Evolutionary conservation across 2,113 vertebrate genomes (phyloP).

Genomic region (Lepus americanus): DNA sequence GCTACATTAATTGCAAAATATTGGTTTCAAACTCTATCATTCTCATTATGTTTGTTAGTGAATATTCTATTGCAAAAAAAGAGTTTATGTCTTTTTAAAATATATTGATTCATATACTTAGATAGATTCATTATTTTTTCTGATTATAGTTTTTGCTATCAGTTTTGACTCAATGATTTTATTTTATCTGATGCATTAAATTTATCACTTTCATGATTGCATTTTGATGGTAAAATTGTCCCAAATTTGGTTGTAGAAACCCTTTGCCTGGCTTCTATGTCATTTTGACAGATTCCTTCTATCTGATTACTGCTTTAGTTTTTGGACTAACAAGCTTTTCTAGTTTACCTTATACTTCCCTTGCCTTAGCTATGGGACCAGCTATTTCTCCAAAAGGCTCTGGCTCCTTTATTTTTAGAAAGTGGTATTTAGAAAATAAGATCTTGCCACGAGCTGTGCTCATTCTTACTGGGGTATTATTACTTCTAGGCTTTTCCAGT

Average conservation of each 20-base stretch:
- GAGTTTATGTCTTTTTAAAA: neutral
- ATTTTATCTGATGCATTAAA: neutral
- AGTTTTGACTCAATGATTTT: neutral
- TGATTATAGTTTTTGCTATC: constrained; percentile 39
- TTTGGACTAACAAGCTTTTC: neutral
- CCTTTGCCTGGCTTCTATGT: neutral
- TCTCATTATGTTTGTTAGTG: neutral
- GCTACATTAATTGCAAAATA: constrained; percentile 9
- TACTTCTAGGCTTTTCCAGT: neutral
- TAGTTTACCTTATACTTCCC: neutral
- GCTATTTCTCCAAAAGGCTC: constrained; percentile 38
- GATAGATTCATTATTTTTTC: neutral
- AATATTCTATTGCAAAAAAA: constrained; percentile 7
- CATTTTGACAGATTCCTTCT: neutral
- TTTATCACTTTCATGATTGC: constrained; percentile 10
- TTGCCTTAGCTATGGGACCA: neutral
- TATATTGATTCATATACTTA: neutral
- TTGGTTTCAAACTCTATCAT: constrained; percentile 4
- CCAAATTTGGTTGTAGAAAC: neutral
- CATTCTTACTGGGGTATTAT: neutral
- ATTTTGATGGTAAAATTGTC: constrained; percentile 47
- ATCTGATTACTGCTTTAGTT: neutral
- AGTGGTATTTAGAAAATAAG: constrained; percentile 45
- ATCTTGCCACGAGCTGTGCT: constrained; percentile 28
- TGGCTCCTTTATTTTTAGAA: neutral